Percentiles rank a stretch among this genome's conserved stretches.
Evolutionary conservation across 2,888 invertebrate species (phyloP).

Genomic region (Salpingus planirostris): DNA sequence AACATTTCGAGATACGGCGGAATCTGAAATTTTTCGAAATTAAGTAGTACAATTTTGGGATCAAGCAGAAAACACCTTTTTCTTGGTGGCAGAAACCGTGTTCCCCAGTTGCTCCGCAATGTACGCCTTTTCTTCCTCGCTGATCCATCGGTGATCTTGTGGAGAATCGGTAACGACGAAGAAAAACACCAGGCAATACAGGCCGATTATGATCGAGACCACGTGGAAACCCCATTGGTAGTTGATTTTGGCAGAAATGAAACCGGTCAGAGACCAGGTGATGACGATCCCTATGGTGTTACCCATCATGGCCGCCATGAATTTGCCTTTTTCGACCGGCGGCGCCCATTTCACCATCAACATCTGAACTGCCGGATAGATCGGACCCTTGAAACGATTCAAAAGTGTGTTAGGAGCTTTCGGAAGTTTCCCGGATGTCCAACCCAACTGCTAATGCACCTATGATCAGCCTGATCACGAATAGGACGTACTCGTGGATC

Average conservation of each 20-base stretch:
- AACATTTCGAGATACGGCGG: constrained; percentile 23
- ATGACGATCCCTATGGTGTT: constrained; percentile 64
- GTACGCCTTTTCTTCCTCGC: constrained; percentile 52
- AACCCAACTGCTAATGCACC: constrained; percentile 3
- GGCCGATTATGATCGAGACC: constrained; percentile 47
- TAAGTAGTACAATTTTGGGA: no score
- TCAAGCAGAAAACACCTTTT: no score
- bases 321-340: constrained; percentile 65
- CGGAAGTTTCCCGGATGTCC: no score
- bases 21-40: no score
- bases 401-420: constrained; percentile 5
- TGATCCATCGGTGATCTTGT: constrained; percentile 52
- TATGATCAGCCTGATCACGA: constrained; percentile 1
- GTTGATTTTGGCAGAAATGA: constrained; percentile 51
- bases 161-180: constrained; percentile 57
- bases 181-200: constrained; percentile 54
- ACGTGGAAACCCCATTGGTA: constrained; percentile 64
- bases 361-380: constrained; percentile 56
- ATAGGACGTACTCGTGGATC: no score
- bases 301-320: constrained; percentile 62
- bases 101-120: constrained; percentile 38
- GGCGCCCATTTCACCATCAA: constrained; percentile 66
- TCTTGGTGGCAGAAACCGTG: background rate
- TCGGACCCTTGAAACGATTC: constrained; percentile 49
- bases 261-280: constrained; percentile 59